Evolutionary conservation across 2,797 vertebrate genomes (phyloP), one percentile per base, ranked within the genome.

Genomic region (Falco columbarius): DNA sequence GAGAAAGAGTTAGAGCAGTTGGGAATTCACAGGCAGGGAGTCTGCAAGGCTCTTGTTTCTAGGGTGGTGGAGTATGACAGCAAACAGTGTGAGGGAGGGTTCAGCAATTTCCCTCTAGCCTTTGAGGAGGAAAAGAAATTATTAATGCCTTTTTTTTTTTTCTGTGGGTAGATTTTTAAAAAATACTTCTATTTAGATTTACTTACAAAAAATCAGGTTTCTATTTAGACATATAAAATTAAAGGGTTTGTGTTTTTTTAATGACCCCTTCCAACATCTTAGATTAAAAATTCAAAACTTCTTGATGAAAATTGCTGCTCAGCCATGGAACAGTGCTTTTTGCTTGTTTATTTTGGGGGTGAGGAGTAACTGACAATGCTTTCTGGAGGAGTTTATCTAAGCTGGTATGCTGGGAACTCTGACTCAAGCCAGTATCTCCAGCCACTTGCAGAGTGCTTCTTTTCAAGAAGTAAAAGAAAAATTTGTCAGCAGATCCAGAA

Each of bases 271-370:
- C 44, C 17, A 68, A 10, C 55, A 54, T 36, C 66, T 68, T 86
- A 85, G 85, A 38, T 91, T 81, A 92, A 95, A 89, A 75, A 93
- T 79, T 65, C 66, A 89, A 6, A 81, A 61, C 9, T 68, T 93
- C 36, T 61, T 88, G 52, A 74, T 77, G 38, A 70, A 90, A 79
- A 87, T 52, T 93, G 55, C 47, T 30, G 17, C 55, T 92, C 55
- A 84, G 27, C 24, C 62, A 62, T 58, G 84, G 92, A 73, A n/a
- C 47, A 19, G 4, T 77, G 46, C 19, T 71, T 80, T 93, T 65
- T 63, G 14, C 36, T 59, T 92, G 34, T 65, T 89, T 71, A 34
- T 83, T 91, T 77, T 79, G 32, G 32, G 61, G 66, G 23, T 86
- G 30, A 80, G 20, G 23, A 87, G 36, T 40, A 13, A 86, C 42